Evolutionary conservation across 2,113 vertebrate species (phyloP), one percentile per base, ranked within the genome.

Genomic region (Daubentonia madagascariensis): DNA sequence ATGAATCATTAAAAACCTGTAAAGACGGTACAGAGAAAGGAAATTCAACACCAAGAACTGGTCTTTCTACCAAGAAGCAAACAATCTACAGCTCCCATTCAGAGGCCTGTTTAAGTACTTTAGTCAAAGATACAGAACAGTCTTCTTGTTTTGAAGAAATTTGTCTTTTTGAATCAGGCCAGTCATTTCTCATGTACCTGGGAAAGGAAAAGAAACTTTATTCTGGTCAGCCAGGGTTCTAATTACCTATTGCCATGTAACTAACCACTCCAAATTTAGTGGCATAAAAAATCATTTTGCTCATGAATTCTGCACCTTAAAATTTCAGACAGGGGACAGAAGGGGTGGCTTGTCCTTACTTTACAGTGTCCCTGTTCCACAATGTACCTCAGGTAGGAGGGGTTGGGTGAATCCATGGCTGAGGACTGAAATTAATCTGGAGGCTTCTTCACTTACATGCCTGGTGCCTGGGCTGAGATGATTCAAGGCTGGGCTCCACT

Each of bases 121-220:
- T 54, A 78, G 65, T 43, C 68, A 96, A 76, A 93, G 85, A 11
- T 57, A 75, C 3, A 83, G 85, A 83, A 79, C 12, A 54, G 18
- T 54, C n/a, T 89, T 22, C 30, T 87, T 45, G 22, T 92, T 97
- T 95, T 73, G 61, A 93, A 85, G 67, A 89, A 61, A 50, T 78
- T 16, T 86, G 8, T 67, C 30, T 8, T 94, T 67, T 96, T 93
- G 54, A 48, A 97, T 54, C 59, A 68, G 37, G 28, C 37, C 48
- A 94, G 16, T 35, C 65, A 79, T 68, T 96, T 87, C 37, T 94
- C 17, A 80, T 14, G 13, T 61, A 91, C 61, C 84, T 86, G 14
- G 32, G 23, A 96, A 96, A 76, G 37, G 48, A 91, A 87, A 76
- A 75, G 32, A 90, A 88, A 59, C 3, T 57, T 70, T 87, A 85